These are phyloP conservation scores for Rhinoptilus africanus DNA, from an alignment of 2,113 vertebrate genomes.

Conservation along the genomic window DNA sequence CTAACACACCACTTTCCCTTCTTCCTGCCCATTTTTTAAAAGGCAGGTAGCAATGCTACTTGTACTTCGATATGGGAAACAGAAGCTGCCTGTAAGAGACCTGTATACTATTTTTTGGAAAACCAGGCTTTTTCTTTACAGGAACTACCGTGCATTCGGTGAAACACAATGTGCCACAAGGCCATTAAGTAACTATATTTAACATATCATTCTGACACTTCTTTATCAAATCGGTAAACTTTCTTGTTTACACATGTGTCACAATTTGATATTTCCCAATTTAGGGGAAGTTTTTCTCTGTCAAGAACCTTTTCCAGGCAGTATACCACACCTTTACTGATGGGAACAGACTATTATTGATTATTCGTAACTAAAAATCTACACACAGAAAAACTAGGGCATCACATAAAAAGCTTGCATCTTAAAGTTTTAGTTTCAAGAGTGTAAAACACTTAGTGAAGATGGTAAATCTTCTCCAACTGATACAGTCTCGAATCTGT, in stretches of 20 bases:
- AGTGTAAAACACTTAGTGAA: not conserved
- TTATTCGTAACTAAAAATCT: not conserved
- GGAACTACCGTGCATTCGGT: not conserved
- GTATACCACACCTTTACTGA: not conserved
- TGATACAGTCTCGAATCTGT: not conserved
- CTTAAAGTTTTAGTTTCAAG: not conserved
- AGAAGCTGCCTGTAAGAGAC: not conserved
- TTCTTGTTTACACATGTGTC: not conserved
- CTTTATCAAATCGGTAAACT: not conserved
- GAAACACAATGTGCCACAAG: not conserved
- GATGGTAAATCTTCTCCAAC: not conserved
- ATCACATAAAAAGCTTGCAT: not conserved
- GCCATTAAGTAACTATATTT: not conserved
- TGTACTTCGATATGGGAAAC: not conserved
- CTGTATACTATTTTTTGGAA: not conserved
- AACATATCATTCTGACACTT: not conserved
- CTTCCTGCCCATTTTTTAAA: not conserved
- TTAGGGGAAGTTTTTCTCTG: not conserved
- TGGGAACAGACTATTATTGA: not conserved
- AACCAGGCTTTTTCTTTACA: not conserved
- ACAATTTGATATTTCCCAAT: not conserved
- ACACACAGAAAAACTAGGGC: not conserved
- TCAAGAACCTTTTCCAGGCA: not conserved
- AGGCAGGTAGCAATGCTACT: not conserved
- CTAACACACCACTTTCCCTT: not conserved